Conservation (phyloP, 1,140 invertebrate species). For the Meloidogyne exigua region DNA sequence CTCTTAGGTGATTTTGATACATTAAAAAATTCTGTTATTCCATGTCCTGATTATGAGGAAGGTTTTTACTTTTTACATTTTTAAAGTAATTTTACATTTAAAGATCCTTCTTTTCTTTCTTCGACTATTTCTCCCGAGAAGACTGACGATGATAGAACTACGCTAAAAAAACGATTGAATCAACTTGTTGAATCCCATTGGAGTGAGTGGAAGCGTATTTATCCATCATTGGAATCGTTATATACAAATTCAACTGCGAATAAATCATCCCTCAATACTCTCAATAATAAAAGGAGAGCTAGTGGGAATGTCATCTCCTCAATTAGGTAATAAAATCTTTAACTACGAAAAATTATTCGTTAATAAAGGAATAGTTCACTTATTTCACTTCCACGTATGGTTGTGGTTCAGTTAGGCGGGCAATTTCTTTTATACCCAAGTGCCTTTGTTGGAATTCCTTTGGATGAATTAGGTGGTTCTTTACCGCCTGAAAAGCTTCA, state of each 20-base stretch:
- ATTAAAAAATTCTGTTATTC: not conserved
- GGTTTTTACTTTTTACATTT: not conserved
- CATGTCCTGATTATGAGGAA: not conserved
- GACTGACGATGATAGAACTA: not conserved
- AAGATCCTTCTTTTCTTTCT: not conserved
- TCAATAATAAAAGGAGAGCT: not conserved
- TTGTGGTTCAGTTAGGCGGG: conserved; percentile 44
- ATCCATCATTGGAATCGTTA: not conserved
- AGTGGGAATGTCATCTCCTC: not conserved
- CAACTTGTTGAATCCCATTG: conserved; percentile 30
- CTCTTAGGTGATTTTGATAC: not conserved
- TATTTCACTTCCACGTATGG: conserved; percentile 37
- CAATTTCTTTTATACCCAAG: conserved; percentile 44
- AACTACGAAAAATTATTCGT: not conserved
- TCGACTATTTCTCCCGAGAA: not conserved
- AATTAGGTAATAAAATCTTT: not conserved
- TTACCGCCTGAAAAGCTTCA: not conserved
- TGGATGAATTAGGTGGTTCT: conserved; percentile 27
- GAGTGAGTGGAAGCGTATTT: conserved; percentile 36
- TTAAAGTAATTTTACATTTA: not conserved
- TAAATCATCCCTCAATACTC: not conserved
- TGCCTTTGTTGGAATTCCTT: conserved; percentile 41
- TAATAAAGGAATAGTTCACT: not conserved
- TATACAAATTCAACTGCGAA: not conserved
- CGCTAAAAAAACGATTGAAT: conserved; percentile 31